Percentiles rank a stretch among this genome's conserved stretches.
Conservation (phyloP, 2,888 invertebrate genomes). For the Rotaria sp. region DNA sequence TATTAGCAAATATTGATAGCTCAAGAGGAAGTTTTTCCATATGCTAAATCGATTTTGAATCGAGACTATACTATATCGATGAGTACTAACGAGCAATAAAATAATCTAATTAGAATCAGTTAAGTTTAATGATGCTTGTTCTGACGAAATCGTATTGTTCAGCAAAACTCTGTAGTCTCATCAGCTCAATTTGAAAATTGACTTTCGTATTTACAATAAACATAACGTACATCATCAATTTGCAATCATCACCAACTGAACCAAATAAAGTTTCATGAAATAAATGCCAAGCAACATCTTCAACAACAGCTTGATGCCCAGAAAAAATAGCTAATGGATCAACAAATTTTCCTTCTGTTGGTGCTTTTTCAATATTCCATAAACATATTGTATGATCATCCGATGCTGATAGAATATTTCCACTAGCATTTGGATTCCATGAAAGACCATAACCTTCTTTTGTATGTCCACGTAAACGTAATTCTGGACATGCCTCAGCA, state of each 20-base stretch:
- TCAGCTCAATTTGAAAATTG: too few relatives aligned
- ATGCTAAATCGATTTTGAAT: too few relatives aligned
- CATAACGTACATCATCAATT: constrained; percentile 69
- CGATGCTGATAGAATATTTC: constrained; percentile 84
- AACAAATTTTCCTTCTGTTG: constrained; percentile 71
- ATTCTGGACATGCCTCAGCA: constrained; percentile 91
- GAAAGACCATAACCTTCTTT: constrained; percentile 95
- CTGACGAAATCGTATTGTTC: too few relatives aligned
- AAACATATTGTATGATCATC: constrained; percentile 98
- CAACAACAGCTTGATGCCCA: constrained; percentile 94
- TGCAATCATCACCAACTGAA: constrained; percentile 94
- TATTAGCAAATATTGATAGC: too few relatives aligned
- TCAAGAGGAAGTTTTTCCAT: too few relatives aligned
- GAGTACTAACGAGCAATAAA: too few relatives aligned
- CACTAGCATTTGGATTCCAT: constrained; percentile 97
- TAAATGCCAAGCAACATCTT: constrained; percentile 94
- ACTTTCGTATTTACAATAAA: too few relatives aligned
- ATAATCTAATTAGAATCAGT: too few relatives aligned
- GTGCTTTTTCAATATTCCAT: constrained; percentile 96
- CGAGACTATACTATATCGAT: too few relatives aligned
- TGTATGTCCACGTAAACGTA: constrained; percentile 83
- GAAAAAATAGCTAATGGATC: constrained; percentile 97
- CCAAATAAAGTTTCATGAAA: constrained; percentile 94
- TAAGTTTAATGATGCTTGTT: too few relatives aligned
- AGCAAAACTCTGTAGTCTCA: too few relatives aligned